Evolutionary conservation across 1,140 invertebrate genomes (phyloP), one percentile per base, ranked within the genome.

Genomic region (Aphaenogaster rudis): DNA sequence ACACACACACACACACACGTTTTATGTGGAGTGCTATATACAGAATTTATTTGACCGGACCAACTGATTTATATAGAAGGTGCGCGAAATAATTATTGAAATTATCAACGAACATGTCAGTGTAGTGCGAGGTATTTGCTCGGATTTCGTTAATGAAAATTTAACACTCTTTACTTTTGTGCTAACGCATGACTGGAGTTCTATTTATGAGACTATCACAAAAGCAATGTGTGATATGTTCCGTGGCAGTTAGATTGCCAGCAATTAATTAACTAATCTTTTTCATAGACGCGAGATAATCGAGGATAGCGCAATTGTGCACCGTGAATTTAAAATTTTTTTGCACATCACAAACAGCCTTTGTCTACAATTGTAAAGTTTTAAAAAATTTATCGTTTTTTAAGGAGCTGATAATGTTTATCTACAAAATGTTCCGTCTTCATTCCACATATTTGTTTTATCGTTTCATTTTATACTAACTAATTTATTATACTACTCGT

Each of bases 81-180:
- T 80, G 66, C 76, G 84, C 72, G 86, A 93, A 93, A 92, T 93
- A 93, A 93, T 92, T 93, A 80, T 90, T 91, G 63, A 57, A 86
- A 88, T 63, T 88, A 77, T 88, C 76, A 88, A 59, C 77, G 54
- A 66, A 84, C 61, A 66, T 81, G 45, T 74, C 67, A 33, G 69
- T 52, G 69, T 52, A 52, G 67, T 64, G 36, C 48, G 48, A 33
- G 50, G 9, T n/a, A 61, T 87, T 71, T 57, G 88, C 74, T 87
- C 84, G 86, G 92, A 93, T 93, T 92, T 88, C 91, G 78, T 91
- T 93, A 93, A 93, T 93, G 92, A 92, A 92, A 93, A 91, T 93
- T 93, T 93, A 93, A 90, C 74, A 87, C 71, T 52, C 72, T 21
- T 67, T 63, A 63, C 59, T 48, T 78, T 78, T 77, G 39, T 61